phyloP scores from a whole-genome alignment of 2,797 vertebrate genomes.

The Miichthys miiuy region DNA sequence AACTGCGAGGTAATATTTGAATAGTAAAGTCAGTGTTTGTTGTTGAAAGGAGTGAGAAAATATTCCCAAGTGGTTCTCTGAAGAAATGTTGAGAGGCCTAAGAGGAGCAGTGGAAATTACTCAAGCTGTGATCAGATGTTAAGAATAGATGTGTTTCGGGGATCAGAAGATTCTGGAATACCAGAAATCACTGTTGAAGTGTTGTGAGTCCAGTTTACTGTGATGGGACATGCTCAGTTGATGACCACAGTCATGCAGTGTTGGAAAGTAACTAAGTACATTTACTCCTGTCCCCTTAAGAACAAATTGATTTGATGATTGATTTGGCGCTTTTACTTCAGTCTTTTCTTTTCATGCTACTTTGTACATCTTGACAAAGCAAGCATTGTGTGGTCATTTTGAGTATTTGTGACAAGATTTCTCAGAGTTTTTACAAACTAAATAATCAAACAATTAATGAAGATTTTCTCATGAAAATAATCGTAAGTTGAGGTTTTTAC shows the following conservation, averaged over 20 bases:
- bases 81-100: neutral
- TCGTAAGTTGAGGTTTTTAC: too few species aligned
- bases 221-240: neutral
- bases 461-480: too few species aligned
- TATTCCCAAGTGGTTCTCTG: neutral
- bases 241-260: neutral
- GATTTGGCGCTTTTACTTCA: too few species aligned
- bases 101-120: neutral
- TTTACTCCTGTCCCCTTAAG: too few species aligned
- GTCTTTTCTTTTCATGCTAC: too few species aligned
- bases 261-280: too few species aligned
- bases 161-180: neutral
- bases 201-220: neutral
- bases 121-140: neutral
- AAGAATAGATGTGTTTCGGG: neutral
- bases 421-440: too few species aligned
- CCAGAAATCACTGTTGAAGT: slow-evolving; percentile 9
- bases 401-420: too few species aligned
- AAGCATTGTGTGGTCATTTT: too few species aligned
- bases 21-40: neutral
- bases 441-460: too few species aligned
- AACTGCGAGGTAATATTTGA: neutral
- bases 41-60: neutral
- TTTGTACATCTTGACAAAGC: too few species aligned
- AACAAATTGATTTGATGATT: too few species aligned